Conservation (phyloP, 1,140 invertebrate species). For the Atta texana region DNA sequence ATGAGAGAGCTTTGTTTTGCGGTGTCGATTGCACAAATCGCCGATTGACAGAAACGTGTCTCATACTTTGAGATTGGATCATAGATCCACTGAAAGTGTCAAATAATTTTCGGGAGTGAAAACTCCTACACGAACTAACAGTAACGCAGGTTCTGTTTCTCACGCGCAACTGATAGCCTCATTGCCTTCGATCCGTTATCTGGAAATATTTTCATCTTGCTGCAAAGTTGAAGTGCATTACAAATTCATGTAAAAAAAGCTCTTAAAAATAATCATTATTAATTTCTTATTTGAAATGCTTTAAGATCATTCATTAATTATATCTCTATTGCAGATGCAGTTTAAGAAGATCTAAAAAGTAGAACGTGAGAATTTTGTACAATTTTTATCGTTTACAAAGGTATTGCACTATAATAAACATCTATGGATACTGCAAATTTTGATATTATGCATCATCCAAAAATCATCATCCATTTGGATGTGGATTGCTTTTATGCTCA, state of each 20-base stretch:
- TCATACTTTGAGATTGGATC: neutral
- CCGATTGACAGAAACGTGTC: neutral
- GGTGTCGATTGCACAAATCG: neutral
- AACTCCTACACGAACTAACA: conserved; percentile 28
- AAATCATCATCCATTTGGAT: conserved; percentile 91
- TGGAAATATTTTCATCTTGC: neutral
- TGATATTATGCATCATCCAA: conserved; percentile 85
- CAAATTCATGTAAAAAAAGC: neutral
- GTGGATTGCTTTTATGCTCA: conserved; percentile 94
- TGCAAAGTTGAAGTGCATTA: neutral
- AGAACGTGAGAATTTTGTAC: conserved; percentile 6
- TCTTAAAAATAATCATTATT: neutral
- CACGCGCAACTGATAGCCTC: neutral
- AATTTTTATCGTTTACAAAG: neutral
- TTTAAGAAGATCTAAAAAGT: neutral
- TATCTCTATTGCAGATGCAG: conserved; percentile 27
- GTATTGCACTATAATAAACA: conserved; percentile 49
- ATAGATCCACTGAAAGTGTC: neutral
- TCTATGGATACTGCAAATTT: conserved; percentile 82
- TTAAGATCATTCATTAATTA: neutral
- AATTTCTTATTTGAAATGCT: neutral
- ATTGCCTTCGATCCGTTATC: neutral
- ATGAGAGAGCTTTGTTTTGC: conserved; percentile 51
- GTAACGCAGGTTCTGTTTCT: conserved; percentile 30
- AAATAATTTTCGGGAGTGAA: conserved; percentile 42